phyloP scores from a whole-genome alignment of 2,888 invertebrate species.

The Melinaea menophilus region DNA sequence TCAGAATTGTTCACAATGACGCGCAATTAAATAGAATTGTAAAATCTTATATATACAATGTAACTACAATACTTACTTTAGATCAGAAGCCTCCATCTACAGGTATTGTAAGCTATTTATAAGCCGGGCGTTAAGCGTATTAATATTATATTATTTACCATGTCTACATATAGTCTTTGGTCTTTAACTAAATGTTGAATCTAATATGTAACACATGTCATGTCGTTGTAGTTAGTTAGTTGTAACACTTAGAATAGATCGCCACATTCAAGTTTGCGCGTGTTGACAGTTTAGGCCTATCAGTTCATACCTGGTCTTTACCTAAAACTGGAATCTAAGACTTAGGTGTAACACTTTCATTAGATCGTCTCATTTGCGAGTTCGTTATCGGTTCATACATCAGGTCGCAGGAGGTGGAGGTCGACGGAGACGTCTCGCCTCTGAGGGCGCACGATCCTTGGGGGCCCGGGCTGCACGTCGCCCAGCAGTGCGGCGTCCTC shows the following conservation, averaged over 20 bases:
- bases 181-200: slow-evolving; percentile 50
- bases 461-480: slow-evolving; percentile 44
- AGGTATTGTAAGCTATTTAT: slow-evolving; percentile 35
- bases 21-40: not conserved
- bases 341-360: not conserved
- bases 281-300: too few species aligned
- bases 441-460: slow-evolving; percentile 53
- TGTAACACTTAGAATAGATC: not conserved
- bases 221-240: slow-evolving; percentile 55
- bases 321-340: too few species aligned
- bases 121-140: slow-evolving; percentile 47
- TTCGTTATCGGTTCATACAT: slow-evolving; percentile 48
- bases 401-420: slow-evolving; percentile 68
- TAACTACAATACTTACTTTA: slow-evolving; percentile 24
- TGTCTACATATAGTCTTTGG: slow-evolving; percentile 46
- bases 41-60: slow-evolving; percentile 31
- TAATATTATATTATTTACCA: slow-evolving; percentile 38
- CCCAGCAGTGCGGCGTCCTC: slow-evolving; percentile 70
- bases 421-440: slow-evolving; percentile 71
- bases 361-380: not conserved
- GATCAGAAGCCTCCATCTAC: slow-evolving; percentile 35
- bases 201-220: slow-evolving; percentile 44
- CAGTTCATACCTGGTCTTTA: too few species aligned
- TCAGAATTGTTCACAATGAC: too few species aligned
- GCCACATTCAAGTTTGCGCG: slow-evolving; percentile 15